Evolutionary conservation across 2,113 vertebrate species (phyloP).

Genomic region (Sander lucioperca): DNA sequence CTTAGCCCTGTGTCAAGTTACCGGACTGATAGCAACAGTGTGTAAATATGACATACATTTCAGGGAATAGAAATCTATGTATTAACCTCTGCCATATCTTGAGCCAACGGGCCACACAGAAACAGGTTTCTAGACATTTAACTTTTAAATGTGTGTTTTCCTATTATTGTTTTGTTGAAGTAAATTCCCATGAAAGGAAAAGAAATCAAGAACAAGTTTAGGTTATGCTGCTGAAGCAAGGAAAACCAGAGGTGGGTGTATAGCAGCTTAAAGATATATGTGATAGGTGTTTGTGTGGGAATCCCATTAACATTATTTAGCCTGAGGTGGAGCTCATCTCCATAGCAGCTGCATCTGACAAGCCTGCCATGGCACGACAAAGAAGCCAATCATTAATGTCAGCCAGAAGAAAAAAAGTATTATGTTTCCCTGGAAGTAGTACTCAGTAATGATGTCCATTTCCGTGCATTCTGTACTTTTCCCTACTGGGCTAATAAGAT

Average conservation of each 20-base stretch:
- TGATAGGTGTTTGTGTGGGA: slow-evolving; percentile 63
- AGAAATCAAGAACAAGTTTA: slow-evolving; percentile 2
- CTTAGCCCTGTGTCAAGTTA: slow-evolving; percentile 58
- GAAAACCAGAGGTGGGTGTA: not conserved
- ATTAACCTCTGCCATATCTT: slow-evolving; percentile 46
- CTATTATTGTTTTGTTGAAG: slow-evolving; percentile 15
- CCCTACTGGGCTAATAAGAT: slow-evolving; percentile 61
- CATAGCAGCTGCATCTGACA: slow-evolving; percentile 71
- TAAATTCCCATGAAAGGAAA: not conserved
- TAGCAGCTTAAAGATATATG: slow-evolving; percentile 58
- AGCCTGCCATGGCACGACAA: slow-evolving; percentile 54
- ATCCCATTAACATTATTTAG: slow-evolving; percentile 69
- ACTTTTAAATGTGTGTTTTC: slow-evolving; percentile 12
- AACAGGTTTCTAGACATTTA: slow-evolving; percentile 7
- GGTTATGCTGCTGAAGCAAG: not conserved
- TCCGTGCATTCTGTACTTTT: slow-evolving; percentile 50
- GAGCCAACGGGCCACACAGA: slow-evolving; percentile 15
- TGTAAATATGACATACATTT: slow-evolving; percentile 68
- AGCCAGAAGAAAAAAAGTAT: slow-evolving; percentile 49
- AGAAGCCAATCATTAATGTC: slow-evolving; percentile 73
- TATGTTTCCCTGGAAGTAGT: slow-evolving; percentile 63
- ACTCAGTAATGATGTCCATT: slow-evolving; percentile 69
- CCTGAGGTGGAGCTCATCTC: slow-evolving; percentile 70
- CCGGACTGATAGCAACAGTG: slow-evolving; percentile 49
- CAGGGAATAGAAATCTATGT: slow-evolving; percentile 32